Conservation (phyloP, 2,888 invertebrate species). For the Ectobius pallidus region DNA sequence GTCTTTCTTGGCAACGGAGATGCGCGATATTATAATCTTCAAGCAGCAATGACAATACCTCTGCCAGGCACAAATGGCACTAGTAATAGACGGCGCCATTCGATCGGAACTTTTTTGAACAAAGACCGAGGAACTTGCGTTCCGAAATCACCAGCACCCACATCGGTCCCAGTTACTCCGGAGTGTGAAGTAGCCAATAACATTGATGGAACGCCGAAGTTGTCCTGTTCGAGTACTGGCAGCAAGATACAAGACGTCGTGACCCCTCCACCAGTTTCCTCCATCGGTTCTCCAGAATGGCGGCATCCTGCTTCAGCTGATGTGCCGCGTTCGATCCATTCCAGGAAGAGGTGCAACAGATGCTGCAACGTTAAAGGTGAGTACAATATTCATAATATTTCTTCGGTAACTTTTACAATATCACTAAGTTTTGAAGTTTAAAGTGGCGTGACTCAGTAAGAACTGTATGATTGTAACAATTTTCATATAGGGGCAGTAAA, state of each 20-base stretch:
- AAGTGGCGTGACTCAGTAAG: no score
- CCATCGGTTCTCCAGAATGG: background rate
- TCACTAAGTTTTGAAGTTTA: no score
- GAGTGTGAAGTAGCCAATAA: background rate
- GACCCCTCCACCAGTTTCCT: background rate
- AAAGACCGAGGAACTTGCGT: slow-evolving; percentile 47
- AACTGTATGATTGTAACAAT: no score
- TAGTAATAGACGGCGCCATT: slow-evolving; percentile 62
- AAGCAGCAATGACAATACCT: slow-evolving; percentile 53
- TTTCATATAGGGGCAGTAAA: no score
- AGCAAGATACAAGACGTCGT: background rate
- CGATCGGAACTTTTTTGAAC: slow-evolving; percentile 68
- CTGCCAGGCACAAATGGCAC: slow-evolving; percentile 54
- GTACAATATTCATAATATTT: no score
- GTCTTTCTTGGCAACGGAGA: slow-evolving; percentile 64
- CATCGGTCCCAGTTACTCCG: background rate
- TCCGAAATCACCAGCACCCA: background rate
- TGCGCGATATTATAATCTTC: slow-evolving; percentile 61
- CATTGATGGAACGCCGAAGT: background rate
- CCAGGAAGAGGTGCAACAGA: slow-evolving; percentile 22
- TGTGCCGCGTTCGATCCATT: background rate
- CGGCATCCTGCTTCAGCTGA: background rate
- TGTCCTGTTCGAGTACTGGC: background rate
- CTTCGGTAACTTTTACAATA: no score
- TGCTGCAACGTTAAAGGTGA: slow-evolving; percentile 33